Conservation (phyloP, 2,888 invertebrate species). For the Macrophya alboannulata region DNA sequence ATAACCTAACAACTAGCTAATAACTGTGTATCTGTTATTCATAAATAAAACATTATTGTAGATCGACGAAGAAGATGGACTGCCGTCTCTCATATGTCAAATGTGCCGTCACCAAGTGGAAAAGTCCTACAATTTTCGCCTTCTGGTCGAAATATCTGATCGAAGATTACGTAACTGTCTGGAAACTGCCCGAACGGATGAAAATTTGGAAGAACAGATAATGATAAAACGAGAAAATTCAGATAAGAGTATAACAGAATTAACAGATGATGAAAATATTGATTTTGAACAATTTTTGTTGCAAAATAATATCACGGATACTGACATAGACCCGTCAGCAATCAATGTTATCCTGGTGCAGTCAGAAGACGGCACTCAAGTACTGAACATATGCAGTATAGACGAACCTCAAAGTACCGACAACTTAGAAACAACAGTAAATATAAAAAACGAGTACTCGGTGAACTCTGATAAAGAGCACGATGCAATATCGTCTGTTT, state of each 20-base stretch:
- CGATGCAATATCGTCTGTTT: background rate
- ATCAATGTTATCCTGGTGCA: slow-evolving; percentile 63
- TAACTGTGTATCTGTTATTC: background rate
- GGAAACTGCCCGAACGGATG: slow-evolving; percentile 52
- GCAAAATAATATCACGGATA: slow-evolving; percentile 36
- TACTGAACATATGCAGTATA: slow-evolving; percentile 61
- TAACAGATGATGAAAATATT: slow-evolving; percentile 56
- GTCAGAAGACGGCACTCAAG: slow-evolving; percentile 60
- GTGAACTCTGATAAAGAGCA: slow-evolving; percentile 59
- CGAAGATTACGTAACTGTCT: slow-evolving; percentile 67
- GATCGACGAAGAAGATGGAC: slow-evolving; percentile 68
- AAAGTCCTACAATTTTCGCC: slow-evolving; percentile 70
- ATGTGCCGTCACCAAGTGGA: slow-evolving; percentile 68
- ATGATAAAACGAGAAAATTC: slow-evolving; percentile 12
- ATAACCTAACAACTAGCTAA: background rate
- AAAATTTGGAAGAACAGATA: slow-evolving; percentile 5
- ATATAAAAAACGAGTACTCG: slow-evolving; percentile 56
- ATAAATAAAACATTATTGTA: slow-evolving; percentile 55
- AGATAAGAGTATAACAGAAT: slow-evolving; percentile 47
- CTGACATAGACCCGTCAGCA: slow-evolving; percentile 56
- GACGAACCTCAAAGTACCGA: slow-evolving; percentile 36
- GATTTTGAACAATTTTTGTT: slow-evolving; percentile 58
- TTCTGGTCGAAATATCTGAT: slow-evolving; percentile 70
- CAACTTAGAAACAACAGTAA: slow-evolving; percentile 57
- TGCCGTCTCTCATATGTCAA: slow-evolving; percentile 69